Base-by-base conservation (phyloP, 2,888 invertebrate genomes). In the Pollenia labialis region DNA sequence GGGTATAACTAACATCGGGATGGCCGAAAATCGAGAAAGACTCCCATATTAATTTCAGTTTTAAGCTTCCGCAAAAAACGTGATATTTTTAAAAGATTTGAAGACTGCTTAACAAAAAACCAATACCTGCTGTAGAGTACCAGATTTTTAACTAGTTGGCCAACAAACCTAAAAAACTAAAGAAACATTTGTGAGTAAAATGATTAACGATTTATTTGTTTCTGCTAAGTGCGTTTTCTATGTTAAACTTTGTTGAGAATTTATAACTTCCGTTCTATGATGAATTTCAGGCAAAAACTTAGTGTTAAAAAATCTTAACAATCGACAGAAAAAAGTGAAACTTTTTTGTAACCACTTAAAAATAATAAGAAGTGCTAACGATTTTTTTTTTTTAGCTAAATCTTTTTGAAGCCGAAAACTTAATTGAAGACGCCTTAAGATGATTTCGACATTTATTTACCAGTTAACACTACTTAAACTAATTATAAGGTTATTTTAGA, bases 231-330 rank as follows among this genome's bases (percentile, higher is more conserved):
- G 9, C 50, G 14, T 40, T 60, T 68, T 46, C 1, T 79, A n/a
- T 16, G 50, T 7, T 48, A 48, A 69, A 56, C 88, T 89, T 32
- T 90, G 89, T 89, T 89, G 91, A 84, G 54, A 84, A 87, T 74
- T 85, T 81, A 85, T 81, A 56, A 75, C 85, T 87, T 87, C 87
- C 85, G 85, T 69, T 77, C 52, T 44, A 44, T 80, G 66, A 52
- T n/a, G 40, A 75, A 58, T 32, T 32, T 46, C 50, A 58, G 58
- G 44, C 32, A 62, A 40, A 62, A 62, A 52, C 46, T 10, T 3
- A 16, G 12, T 64, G 52, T 56, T 23, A 16, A 58, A 58, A 80
- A 46, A 52, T 10, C 0, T 75, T 18, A 32, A 60, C 6, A n/a
- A 46, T 40, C 16, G 18, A 50, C 44, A 79, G 68, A 46, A 75